Evolutionary conservation across 2,888 invertebrate species (phyloP).

Genomic region (Drosophila nr. perissopoda): DNA sequence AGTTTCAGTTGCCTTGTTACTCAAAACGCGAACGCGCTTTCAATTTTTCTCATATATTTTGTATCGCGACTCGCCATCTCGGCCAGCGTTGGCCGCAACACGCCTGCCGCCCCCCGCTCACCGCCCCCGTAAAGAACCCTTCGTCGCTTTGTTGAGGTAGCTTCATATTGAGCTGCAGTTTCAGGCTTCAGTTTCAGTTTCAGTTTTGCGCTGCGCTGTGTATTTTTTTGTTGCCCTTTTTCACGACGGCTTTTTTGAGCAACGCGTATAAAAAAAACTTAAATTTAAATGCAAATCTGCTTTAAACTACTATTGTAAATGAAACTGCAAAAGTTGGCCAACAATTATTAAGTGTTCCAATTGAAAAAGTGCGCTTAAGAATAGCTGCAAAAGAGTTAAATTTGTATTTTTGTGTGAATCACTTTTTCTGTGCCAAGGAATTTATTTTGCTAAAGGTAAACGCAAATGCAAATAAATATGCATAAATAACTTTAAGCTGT

Average conservation of each 20-base stretch:
- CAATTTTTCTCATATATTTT: slow-evolving; percentile 21
- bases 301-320: background rate
- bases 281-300: background rate
- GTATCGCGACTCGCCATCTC: background rate
- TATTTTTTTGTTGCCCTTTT: slow-evolving; percentile 33
- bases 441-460: background rate
- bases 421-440: background rate
- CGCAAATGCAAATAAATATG: background rate
- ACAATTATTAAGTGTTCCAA: background rate
- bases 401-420: background rate
- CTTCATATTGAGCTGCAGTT: slow-evolving; percentile 14
- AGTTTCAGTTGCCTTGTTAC: slow-evolving; percentile 78
- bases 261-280: background rate
- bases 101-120: background rate
- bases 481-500: background rate
- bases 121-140: background rate
- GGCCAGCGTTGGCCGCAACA: background rate
- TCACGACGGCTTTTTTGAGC: slow-evolving; percentile 67
- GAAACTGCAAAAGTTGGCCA: background rate
- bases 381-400: background rate
- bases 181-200: slow-evolving; percentile 36
- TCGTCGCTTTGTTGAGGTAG: slow-evolving; percentile 40
- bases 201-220: slow-evolving; percentile 34
- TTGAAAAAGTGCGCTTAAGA: background rate
- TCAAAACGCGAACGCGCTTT: slow-evolving; percentile 80